Evolutionary conservation across 2,113 vertebrate genomes (phyloP).

Genomic region (Sylvia atricapilla): DNA sequence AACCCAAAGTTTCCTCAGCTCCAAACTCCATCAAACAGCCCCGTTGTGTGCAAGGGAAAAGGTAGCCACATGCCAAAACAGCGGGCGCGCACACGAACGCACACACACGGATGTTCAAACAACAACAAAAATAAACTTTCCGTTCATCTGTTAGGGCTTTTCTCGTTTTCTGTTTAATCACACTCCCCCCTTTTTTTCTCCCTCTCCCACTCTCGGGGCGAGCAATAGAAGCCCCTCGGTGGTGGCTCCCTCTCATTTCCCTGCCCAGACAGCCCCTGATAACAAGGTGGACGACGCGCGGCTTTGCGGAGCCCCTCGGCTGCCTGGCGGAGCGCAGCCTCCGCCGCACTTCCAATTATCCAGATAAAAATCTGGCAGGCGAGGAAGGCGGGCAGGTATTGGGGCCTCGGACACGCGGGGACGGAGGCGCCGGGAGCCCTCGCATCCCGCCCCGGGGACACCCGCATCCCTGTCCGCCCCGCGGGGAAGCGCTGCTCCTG

Average conservation of each 20-base stretch:
- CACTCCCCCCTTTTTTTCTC: background rate
- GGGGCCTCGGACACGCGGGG: conserved; percentile 57
- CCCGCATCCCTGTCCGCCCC: background rate
- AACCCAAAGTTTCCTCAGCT: conserved; percentile 72
- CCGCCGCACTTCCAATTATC: conserved; percentile 55
- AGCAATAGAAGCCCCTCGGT: background rate
- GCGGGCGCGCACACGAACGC: background rate
- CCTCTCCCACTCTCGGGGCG: background rate
- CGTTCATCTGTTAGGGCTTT: background rate
- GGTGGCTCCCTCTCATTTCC: conserved; percentile 1
- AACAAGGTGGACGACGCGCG: conserved; percentile 47
- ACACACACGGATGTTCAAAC: background rate
- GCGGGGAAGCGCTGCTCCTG: background rate
- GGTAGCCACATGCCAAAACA: conserved; percentile 60
- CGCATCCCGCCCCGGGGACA: background rate
- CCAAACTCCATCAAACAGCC: conserved; percentile 71
- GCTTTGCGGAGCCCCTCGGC: conserved; percentile 21
- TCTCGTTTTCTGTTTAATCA: background rate
- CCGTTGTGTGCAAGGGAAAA: conserved; percentile 30
- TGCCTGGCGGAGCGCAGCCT: conserved; percentile 50
- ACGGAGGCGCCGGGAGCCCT: background rate
- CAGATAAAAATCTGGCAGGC: conserved; percentile 60
- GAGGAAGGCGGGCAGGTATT: conserved; percentile 63
- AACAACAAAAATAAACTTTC: background rate
- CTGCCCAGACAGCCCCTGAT: conserved; percentile 41